A percentile compares a stretch with the other conserved stretches of the same genome.
phyloP scores from a whole-genome alignment of 2,888 invertebrate species.

The Eupithecia inturbata region DNA sequence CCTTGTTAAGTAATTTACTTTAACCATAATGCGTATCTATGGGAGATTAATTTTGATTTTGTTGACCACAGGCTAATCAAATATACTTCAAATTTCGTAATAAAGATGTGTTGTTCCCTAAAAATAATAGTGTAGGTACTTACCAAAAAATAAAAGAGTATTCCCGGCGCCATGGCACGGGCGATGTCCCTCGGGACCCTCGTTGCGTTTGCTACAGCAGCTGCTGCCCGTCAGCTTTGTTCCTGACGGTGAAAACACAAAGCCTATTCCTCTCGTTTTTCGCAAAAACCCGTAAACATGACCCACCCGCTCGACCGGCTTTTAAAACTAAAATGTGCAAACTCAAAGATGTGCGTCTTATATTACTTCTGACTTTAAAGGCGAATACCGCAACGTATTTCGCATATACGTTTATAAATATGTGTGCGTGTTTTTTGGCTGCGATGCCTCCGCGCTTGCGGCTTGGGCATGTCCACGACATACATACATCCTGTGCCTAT shows the following conservation, averaged over 20 bases:
- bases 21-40: no score
- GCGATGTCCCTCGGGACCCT: conserved; percentile 54
- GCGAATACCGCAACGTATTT: conserved; percentile 82
- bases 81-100: not conserved
- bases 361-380: conserved; percentile 82
- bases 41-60: not conserved
- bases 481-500: conserved; percentile 50
- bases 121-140: conserved; percentile 47
- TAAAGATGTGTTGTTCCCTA: not conserved
- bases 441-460: conserved; percentile 55
- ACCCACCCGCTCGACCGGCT: conserved; percentile 77
- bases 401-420: conserved; percentile 63
- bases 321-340: conserved; percentile 83
- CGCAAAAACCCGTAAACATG: conserved; percentile 74
- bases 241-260: conserved; percentile 51
- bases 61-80: not conserved
- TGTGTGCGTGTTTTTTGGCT: conserved; percentile 74
- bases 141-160: conserved; percentile 72
- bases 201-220: conserved; percentile 14
- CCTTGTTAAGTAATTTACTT: not conserved
- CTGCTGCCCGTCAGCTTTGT: conserved; percentile 29
- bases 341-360: conserved; percentile 83
- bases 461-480: conserved; percentile 47
- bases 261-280: conserved; percentile 63
- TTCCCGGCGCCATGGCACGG: conserved; percentile 81